Base-by-base conservation (phyloP, 2,797 vertebrate genomes). In the Prunella strophiata region DNA sequence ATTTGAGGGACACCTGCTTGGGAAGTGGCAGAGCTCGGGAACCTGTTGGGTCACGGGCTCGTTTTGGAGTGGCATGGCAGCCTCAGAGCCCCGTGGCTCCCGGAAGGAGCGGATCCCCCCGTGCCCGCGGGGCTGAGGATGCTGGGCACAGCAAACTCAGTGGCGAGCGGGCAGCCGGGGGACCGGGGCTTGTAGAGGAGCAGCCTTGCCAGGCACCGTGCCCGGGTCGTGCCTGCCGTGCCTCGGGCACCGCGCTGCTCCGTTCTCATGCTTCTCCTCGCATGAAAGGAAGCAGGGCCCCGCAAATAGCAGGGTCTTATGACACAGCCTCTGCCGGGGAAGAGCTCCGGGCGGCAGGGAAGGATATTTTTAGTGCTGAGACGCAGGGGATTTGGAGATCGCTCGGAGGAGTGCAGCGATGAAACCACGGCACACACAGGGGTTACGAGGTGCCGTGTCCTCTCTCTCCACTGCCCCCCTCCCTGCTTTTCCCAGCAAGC, bases 351-450 rank as follows among this genome's bases (percentile, higher is more conserved):
- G 93, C 62, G 79, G 73, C 59, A 18, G 66, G 80, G 66, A 27
- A 52, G 51, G 96, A 91, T 97, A 97, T 97, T 97, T 97, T 97
- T 97, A 97, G 97, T 93, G 62, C 85, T 18, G 89, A 95, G 93
- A 91, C 70, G 45, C 93, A 73, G 78, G 84, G 93, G 96, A 95
- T 95, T 97, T 95, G 80, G 75, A 87, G 90, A 92, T 72, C 5
- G 72, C 83, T 84, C 5, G 5, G 70, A 85, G 83, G 85, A 93
- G 88, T 5, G 47, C 94, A 76, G 88, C 58, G 16, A 62, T 79
- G 89, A 89, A 75, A 87, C 91, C 40, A 5, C 51, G 13, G 86
- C 84, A 43, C 89, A 87, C 80, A 32, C 68, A 78, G 72, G 54
- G 94, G 95, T 96, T 94, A 95, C 13, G 5, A 83, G 93, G 91